Evolutionary conservation across 2,113 vertebrate species (phyloP).

Genomic region (Callorhinus ursinus): DNA sequence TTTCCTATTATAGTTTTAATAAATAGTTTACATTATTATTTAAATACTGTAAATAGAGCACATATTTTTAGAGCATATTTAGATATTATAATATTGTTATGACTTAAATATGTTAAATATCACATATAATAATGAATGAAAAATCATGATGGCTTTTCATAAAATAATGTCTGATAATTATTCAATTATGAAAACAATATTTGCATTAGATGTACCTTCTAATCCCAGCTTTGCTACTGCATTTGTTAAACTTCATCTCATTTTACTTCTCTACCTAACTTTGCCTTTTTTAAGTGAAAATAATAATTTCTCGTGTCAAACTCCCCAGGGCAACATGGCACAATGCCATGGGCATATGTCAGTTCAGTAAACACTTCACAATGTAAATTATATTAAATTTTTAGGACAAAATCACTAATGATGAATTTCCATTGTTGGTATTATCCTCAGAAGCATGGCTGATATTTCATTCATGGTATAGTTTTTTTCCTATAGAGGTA

Average conservation of each 20-base stretch:
- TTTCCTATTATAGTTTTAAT: not conserved
- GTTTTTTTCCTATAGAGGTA: not conserved
- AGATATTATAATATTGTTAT: not conserved
- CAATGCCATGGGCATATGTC: not conserved
- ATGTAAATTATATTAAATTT: not conserved
- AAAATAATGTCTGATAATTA: not conserved
- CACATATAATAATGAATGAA: not conserved
- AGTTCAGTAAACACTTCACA: constrained; percentile 35
- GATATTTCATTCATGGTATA: not conserved
- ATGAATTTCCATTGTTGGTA: not conserved
- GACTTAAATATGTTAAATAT: not conserved
- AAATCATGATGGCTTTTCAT: not conserved
- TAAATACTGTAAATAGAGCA: not conserved
- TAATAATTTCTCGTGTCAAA: constrained; percentile 5
- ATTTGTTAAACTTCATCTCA: not conserved
- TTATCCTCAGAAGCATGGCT: not conserved
- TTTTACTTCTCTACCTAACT: not conserved
- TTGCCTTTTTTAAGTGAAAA: constrained; percentile 8
- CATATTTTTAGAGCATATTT: not conserved
- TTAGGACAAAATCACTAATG: not conserved
- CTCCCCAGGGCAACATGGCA: not conserved
- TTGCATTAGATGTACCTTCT: not conserved
- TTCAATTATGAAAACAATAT: constrained; percentile 16
- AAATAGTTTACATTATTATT: not conserved
- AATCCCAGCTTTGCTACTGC: not conserved